Evolutionary conservation across 2,113 vertebrate species (phyloP).

Genomic region (Orycteropus afer): DNA sequence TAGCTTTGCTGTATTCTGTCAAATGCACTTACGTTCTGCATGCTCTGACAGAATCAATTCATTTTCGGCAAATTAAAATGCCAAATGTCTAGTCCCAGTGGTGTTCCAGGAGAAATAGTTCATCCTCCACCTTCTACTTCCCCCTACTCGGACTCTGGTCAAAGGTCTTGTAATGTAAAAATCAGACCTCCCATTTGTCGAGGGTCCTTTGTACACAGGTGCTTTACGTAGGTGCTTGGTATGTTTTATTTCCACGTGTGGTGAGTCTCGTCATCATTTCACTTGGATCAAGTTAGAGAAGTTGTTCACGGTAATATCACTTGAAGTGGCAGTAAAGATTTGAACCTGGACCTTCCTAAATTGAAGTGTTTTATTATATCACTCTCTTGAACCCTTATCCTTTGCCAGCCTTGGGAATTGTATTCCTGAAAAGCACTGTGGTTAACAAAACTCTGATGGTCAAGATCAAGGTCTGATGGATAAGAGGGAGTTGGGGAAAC

Average conservation of each 20-base stretch:
- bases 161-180: background rate
- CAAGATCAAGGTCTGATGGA: conserved; percentile 49
- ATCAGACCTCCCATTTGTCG: background rate
- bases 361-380: background rate
- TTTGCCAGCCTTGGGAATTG: background rate
- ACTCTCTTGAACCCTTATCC: background rate
- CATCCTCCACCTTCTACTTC: background rate
- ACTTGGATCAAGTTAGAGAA: background rate
- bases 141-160: background rate
- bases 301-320: background rate
- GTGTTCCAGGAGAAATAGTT: background rate
- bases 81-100: background rate
- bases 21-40: conserved; percentile 33
- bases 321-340: conserved; percentile 37
- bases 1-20: conserved; percentile 64
- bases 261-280: background rate
- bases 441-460: conserved; percentile 25
- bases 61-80: conserved; percentile 43
- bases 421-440: conserved; percentile 31
- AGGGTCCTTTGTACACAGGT: conserved; percentile 11
- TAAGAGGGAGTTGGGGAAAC: conserved; percentile 17
- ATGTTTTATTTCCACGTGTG: background rate
- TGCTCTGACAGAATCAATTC: conserved; percentile 42
- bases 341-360: conserved; percentile 13
- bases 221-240: background rate